These are phyloP conservation scores for Hypomecis atomaria DNA, from an alignment of 2,888 invertebrate genomes.

Conservation along the genomic window DNA sequence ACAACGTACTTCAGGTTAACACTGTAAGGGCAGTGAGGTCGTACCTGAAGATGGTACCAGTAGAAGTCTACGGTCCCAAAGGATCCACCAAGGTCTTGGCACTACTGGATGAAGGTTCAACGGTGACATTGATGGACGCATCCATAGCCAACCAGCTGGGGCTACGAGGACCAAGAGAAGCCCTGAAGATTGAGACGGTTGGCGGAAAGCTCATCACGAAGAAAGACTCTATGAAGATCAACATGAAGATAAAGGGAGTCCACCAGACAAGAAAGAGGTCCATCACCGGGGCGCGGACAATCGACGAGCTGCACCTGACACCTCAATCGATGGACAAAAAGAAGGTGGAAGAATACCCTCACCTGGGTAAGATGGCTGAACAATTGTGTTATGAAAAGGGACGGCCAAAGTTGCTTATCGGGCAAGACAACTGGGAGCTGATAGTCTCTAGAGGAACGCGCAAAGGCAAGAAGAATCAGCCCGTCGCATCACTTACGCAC, in stretches of 20 bases:
- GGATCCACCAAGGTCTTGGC: conserved; percentile 22
- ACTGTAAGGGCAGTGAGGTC: not conserved
- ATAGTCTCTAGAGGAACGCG: not conserved
- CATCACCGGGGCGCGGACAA: conserved; percentile 4
- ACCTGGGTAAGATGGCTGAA: not conserved
- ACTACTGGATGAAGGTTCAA: conserved; percentile 32
- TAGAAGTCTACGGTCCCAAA: conserved; percentile 20
- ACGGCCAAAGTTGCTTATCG: conserved; percentile 12
- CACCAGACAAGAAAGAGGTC: not conserved
- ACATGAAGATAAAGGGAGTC: not conserved
- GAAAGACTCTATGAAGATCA: not conserved
- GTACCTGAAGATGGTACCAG: conserved; percentile 18
- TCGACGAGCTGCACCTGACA: conserved; percentile 1
- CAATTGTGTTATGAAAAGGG: conserved; percentile 11
- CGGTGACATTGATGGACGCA: conserved; percentile 22
- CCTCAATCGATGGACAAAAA: not conserved
- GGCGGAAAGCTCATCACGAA: conserved; percentile 1
- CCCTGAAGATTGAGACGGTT: conserved; percentile 16
- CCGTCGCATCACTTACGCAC: conserved; percentile 14
- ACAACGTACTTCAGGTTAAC: too few relatives aligned
- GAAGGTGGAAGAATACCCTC: not conserved
- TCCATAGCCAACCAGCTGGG: conserved; percentile 18
- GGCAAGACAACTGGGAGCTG: conserved; percentile 22
- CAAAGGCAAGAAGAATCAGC: not conserved
- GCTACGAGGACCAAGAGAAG: conserved; percentile 8